A percentile compares a stretch with the other conserved stretches of the same genome.
phyloP scores from a whole-genome alignment of 1,140 invertebrate genomes.

The Sycophila sp. region DNA sequence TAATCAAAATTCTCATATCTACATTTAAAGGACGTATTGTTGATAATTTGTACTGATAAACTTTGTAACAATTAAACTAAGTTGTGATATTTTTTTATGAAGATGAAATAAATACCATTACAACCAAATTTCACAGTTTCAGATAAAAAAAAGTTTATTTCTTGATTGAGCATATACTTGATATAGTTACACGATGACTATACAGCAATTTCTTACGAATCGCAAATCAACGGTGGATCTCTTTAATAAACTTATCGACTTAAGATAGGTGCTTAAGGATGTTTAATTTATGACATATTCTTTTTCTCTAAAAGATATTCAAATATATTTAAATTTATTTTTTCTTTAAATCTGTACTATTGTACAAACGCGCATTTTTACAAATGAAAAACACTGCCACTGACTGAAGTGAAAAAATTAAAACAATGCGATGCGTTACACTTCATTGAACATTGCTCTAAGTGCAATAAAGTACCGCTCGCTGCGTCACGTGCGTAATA shows the following conservation, averaged over 20 bases:
- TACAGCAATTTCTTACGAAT: slow-evolving; percentile 29
- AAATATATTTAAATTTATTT: slow-evolving; percentile 13
- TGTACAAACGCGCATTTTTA: slow-evolving; percentile 15
- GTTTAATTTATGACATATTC: not conserved
- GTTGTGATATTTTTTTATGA: slow-evolving; percentile 39
- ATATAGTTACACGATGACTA: slow-evolving; percentile 36
- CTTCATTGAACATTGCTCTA: not conserved
- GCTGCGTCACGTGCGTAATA: slow-evolving; percentile 27
- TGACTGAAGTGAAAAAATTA: slow-evolving; percentile 19
- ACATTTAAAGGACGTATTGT: not conserved
- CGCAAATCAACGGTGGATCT: slow-evolving; percentile 7
- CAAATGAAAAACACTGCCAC: slow-evolving; percentile 10
- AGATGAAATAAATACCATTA: slow-evolving; percentile 23
- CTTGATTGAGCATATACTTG: slow-evolving; percentile 25
- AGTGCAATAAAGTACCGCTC: slow-evolving; percentile 11
- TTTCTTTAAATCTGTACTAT: not conserved
- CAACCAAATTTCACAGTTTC: slow-evolving; percentile 8
- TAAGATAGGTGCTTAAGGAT: not conserved
- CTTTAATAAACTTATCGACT: not conserved
- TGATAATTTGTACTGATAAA: not conserved
- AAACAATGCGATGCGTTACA: slow-evolving; percentile 26
- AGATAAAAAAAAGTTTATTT: slow-evolving; percentile 36
- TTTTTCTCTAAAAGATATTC: slow-evolving; percentile 9
- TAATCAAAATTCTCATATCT: slow-evolving; percentile 4
- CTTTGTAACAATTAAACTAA: slow-evolving; percentile 26